Conservation (phyloP, 1,140 invertebrate species). For the Heliconius hewitsoni region DNA sequence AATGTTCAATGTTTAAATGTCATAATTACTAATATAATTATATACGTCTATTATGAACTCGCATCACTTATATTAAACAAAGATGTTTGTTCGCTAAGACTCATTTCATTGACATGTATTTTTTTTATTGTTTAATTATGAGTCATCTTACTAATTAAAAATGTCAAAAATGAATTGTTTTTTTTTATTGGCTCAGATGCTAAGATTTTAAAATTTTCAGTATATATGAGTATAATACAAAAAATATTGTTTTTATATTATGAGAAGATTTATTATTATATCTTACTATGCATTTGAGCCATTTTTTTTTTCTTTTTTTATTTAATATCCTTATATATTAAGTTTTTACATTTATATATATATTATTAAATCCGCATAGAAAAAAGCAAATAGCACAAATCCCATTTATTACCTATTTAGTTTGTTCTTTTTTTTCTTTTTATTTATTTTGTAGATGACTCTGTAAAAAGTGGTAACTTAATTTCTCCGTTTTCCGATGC, state of each 20-base stretch:
- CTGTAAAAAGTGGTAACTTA: conserved; percentile 75
- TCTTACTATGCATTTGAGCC: conserved; percentile 20
- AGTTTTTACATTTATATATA: conserved; percentile 26
- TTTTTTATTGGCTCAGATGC: conserved; percentile 21
- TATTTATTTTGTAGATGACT: conserved; percentile 55
- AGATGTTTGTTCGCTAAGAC: conserved; percentile 32
- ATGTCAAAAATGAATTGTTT: neutral
- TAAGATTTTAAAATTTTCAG: neutral
- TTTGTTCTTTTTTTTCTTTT: conserved; percentile 40
- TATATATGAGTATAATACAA: too few species aligned
- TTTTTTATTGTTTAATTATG: conserved; percentile 13
- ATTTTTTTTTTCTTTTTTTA: neutral
- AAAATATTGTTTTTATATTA: too few species aligned
- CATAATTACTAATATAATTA: conserved; percentile 1
- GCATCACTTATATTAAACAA: conserved; percentile 75
- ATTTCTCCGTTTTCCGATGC: conserved; percentile 69
- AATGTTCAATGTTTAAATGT: conserved; percentile 6
- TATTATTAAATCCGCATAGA: conserved; percentile 20
- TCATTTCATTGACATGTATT: neutral
- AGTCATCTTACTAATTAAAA: conserved; percentile 19
- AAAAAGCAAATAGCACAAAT: neutral
- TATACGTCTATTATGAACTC: conserved; percentile 35
- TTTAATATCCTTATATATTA: neutral
- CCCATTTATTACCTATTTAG: conserved; percentile 29
- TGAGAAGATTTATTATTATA: neutral